phyloP scores from a whole-genome alignment of 1,140 invertebrate genomes.

The Caenorhabditis latens region DNA sequence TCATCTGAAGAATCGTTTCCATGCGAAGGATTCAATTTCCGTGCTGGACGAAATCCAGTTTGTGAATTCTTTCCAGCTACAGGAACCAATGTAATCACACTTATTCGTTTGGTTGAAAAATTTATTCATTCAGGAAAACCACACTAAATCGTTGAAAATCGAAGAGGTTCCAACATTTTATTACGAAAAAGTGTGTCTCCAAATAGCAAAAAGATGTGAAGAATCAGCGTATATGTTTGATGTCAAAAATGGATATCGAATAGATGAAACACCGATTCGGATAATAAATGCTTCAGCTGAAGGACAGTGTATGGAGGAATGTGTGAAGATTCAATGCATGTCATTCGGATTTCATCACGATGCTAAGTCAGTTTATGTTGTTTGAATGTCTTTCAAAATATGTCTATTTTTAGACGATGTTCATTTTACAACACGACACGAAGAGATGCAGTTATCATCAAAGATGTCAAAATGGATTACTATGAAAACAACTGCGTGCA shows the following conservation, averaged over 20 bases:
- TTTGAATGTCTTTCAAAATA: neutral
- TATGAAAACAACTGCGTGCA: slow-evolving; percentile 61
- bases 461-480: slow-evolving; percentile 40
- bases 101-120: neutral
- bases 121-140: neutral
- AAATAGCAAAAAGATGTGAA: slow-evolving; percentile 57
- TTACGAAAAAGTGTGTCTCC: slow-evolving; percentile 56
- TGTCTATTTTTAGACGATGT: slow-evolving; percentile 37
- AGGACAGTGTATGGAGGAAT: slow-evolving; percentile 49
- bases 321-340: slow-evolving; percentile 49
- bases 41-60: slow-evolving; percentile 25
- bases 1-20: slow-evolving; percentile 53
- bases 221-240: slow-evolving; percentile 57
- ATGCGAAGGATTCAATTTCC: slow-evolving; percentile 61
- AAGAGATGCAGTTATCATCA: slow-evolving; percentile 10
- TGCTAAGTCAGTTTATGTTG: neutral
- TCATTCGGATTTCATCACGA: slow-evolving; percentile 52
- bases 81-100: neutral
- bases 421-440: slow-evolving; percentile 49
- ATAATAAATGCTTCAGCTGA: slow-evolving; percentile 20
- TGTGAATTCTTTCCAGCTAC: slow-evolving; percentile 58
- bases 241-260: slow-evolving; percentile 24
- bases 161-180: slow-evolving; percentile 48
- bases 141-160: neutral
- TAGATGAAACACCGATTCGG: slow-evolving; percentile 22